Evolutionary conservation across 2,113 vertebrate genomes (phyloP), one percentile per base, ranked within the genome.

Genomic region (Gadus macrocephalus): DNA sequence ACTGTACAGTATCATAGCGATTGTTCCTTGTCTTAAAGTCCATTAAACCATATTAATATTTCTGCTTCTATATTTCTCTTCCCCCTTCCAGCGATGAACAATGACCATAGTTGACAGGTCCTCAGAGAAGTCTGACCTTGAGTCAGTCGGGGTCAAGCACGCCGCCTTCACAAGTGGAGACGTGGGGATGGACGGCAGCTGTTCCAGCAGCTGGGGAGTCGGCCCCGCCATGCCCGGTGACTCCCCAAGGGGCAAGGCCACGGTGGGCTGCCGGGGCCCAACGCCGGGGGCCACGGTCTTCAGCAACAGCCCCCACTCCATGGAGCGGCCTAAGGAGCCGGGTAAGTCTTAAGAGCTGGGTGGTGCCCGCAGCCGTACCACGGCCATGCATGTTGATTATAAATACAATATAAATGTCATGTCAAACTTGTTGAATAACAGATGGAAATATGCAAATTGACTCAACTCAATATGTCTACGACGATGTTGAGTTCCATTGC

Each of bases 101-200:
- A 98, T 98, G 96, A 97, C 95, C 89, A 95, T 96, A 95, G 95
- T 95, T 95, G 96, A 96, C 94, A 97, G 94, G 91, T 85, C 91
- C 78, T 90, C 93, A 87, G 95, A 97, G 87, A 93, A 95, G 86
- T 94, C 95, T 91, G 95, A 93, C 87, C 89, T 92, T 74, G 92
- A 95, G 86, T 77, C 93, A 93, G 94, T 88, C 86, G 94, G 85
- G 92, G 94, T 88, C 75, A 95, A 77, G 84, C 92, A 93, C 83
- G 92, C 93, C 66, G 90, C 93, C 82, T 92, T 94, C 84, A 85
- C 91, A 76, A 91, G 93, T 78, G 94, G 93, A 91, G 95, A 94
- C 85, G 78, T 19, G 64, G 80, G 82, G 74, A 97, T 96, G 95
- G 94, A 96, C 0, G 83, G 93, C 76, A 92, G 93, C 80, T 94